Percentiles rank a stretch among this genome's conserved stretches.
Conservation (phyloP, 2,888 invertebrate species). For the Alloscopus bannaensis region DNA sequence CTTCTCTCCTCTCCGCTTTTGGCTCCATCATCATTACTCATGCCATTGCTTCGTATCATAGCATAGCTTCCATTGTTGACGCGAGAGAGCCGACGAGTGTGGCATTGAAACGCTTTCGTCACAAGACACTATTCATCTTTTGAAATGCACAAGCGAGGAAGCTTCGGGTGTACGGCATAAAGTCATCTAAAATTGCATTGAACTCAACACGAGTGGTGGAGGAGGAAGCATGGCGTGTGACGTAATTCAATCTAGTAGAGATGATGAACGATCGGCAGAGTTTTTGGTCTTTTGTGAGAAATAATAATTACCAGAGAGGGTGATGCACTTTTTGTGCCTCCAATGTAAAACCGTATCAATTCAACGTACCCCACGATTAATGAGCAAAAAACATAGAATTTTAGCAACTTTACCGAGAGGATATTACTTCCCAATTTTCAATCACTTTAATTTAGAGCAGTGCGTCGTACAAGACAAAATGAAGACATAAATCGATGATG, state of each 20-base stretch:
- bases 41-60: neutral
- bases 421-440: neutral
- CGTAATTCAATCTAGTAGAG: neutral
- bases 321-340: neutral
- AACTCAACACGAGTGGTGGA: too few species aligned
- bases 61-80: neutral
- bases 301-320: neutral
- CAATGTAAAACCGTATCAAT: neutral
- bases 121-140: too few species aligned
- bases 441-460: neutral
- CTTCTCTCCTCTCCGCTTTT: neutral
- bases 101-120: too few species aligned
- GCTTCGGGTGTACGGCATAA: too few species aligned
- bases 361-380: too few species aligned
- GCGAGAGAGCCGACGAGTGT: too few species aligned
- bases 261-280: too few species aligned
- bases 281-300: neutral
- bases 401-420: neutral
- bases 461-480: neutral
- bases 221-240: neutral
- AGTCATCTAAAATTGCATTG: neutral
- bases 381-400: neutral
- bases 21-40: constrained; percentile 13
- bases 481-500: too few species aligned
- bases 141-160: neutral